Conservation (phyloP, 2,797 vertebrate genomes). For the Propithecus deckenii region DNA sequence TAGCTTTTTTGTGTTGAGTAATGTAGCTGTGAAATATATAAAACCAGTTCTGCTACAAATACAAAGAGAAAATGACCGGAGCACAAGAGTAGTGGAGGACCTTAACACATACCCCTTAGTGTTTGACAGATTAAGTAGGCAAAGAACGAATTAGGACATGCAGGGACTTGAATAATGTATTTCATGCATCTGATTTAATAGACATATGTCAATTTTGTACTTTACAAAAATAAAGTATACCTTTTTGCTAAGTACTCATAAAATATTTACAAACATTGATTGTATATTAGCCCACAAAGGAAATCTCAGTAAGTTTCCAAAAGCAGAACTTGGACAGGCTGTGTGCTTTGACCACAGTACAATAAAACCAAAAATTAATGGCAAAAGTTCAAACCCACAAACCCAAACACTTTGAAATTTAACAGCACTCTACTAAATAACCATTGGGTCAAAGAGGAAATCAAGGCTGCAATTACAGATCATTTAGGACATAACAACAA, state of each 20-base stretch:
- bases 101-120: not conserved
- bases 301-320: conserved; percentile 30
- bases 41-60: conserved; percentile 7
- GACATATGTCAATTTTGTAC: conserved; percentile 39
- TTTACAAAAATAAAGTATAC: conserved; percentile 27
- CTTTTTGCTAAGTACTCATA: conserved; percentile 17
- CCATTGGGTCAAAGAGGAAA: conserved; percentile 37
- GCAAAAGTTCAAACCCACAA: conserved; percentile 48
- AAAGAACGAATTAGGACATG: conserved; percentile 23
- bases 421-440: not conserved
- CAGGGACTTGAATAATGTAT: conserved; percentile 40
- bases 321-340: conserved; percentile 6
- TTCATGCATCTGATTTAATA: conserved; percentile 44
- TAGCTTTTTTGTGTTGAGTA: not conserved
- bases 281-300: not conserved
- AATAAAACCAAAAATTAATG: conserved; percentile 40
- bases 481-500: not conserved
- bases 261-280: conserved; percentile 45
- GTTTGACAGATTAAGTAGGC: conserved; percentile 49
- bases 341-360: not conserved
- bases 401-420: conserved; percentile 47
- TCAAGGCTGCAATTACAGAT: not conserved
- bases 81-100: not conserved
- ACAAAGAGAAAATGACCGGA: conserved; percentile 22
- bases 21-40: not conserved